A percentile compares a stretch with the other conserved stretches of the same genome.
Conservation (phyloP, 2,797 vertebrate species). For the Stomatorhinus walkeri region DNA sequence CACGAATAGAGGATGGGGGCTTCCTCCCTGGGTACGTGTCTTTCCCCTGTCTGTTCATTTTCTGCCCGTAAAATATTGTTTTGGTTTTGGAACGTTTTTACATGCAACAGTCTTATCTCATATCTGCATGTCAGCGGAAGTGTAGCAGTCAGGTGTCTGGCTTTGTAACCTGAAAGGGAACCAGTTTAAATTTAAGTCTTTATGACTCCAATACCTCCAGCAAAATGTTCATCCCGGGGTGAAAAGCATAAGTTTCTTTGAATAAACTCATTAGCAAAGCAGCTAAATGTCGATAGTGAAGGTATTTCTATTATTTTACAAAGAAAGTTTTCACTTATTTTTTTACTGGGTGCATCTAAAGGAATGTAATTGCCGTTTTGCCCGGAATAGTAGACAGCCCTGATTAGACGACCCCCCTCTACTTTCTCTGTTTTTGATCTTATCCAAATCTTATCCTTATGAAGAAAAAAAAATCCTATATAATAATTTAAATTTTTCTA, state of each 20-base stretch:
- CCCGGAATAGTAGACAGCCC: neutral
- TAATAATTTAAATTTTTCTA: neutral
- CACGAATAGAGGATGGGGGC: neutral
- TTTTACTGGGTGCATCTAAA: neutral
- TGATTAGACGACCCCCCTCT: neutral
- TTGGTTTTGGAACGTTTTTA: neutral
- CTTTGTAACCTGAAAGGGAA: neutral
- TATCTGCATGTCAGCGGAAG: neutral
- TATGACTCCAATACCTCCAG: neutral
- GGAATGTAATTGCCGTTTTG: neutral
- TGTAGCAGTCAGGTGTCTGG: neutral
- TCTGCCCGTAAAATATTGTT: neutral
- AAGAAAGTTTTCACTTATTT: neutral
- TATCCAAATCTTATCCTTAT: neutral
- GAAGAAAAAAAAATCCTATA: neutral
- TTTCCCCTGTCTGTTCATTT: neutral
- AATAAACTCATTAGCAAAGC: neutral
- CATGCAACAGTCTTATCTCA: neutral
- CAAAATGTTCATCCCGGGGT: neutral
- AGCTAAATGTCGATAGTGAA: neutral
- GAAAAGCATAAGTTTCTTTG: neutral
- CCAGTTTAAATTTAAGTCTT: neutral
- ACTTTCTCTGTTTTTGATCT: no score
- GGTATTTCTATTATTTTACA: neutral
- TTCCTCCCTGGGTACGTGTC: slow-evolving; percentile 21